A percentile compares a stretch with the other conserved stretches of the same genome.
Conservation (phyloP, 1,140 invertebrate species). For the Heliconius himera region DNA sequence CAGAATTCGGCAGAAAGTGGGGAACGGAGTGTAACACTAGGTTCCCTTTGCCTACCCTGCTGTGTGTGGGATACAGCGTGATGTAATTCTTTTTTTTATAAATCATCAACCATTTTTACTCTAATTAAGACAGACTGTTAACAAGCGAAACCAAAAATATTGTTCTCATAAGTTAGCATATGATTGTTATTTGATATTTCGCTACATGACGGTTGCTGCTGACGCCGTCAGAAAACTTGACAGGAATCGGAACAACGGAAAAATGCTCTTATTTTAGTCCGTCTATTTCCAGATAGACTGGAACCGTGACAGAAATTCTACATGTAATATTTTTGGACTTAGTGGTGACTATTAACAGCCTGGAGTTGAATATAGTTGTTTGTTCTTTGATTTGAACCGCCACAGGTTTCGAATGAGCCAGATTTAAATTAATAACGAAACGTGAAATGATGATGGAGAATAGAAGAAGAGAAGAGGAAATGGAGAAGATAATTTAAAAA, state of each 20-base stretch:
- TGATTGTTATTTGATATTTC: background rate
- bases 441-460: too few relatives aligned
- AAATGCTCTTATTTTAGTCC: background rate
- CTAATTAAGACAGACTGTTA: background rate
- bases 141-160: background rate
- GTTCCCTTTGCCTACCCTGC: too few relatives aligned
- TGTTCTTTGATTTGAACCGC: background rate
- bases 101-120: too few relatives aligned
- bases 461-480: too few relatives aligned
- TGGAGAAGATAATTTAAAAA: too few relatives aligned
- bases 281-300: background rate
- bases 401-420: too few relatives aligned
- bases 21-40: too few relatives aligned
- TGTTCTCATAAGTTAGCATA: background rate
- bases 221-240: background rate
- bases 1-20: too few relatives aligned
- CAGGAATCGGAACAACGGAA: background rate
- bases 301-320: background rate
- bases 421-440: too few relatives aligned
- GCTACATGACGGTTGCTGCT: background rate
- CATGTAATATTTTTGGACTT: background rate
- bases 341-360: background rate
- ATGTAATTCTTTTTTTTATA: too few relatives aligned
- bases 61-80: too few relatives aligned
- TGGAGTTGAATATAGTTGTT: background rate